Conservation (phyloP, 2,113 vertebrate genomes). For the Pygoscelis adeliae region DNA sequence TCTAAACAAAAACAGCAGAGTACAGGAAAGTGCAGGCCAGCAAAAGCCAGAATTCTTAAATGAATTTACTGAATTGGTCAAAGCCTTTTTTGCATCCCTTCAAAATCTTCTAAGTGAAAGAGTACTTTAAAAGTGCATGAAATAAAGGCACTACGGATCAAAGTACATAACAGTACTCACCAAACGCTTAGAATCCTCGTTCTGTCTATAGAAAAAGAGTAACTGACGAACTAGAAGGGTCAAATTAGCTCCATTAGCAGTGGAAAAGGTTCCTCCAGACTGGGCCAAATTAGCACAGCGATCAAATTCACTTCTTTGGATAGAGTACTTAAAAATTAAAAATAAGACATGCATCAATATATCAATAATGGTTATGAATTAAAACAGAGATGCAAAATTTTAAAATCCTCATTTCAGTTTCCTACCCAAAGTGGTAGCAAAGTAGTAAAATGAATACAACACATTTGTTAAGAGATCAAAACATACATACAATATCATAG, state of each 20-base stretch:
- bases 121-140: neutral
- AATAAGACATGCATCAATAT: neutral
- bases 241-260: slow-evolving; percentile 78
- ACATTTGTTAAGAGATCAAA: neutral
- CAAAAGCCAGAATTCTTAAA: neutral
- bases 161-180: slow-evolving; percentile 71
- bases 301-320: slow-evolving; percentile 91
- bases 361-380: neutral
- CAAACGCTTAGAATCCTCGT: slow-evolving; percentile 90
- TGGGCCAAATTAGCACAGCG: slow-evolving; percentile 78
- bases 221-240: slow-evolving; percentile 89
- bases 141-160: neutral
- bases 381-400: neutral
- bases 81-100: neutral
- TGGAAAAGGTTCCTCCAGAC: slow-evolving; percentile 71
- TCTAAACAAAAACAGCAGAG: neutral
- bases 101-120: neutral
- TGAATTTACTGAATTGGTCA: neutral
- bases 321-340: slow-evolving; percentile 79
- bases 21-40: neutral
- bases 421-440: neutral
- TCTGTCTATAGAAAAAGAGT: slow-evolving; percentile 95
- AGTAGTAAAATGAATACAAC: neutral
- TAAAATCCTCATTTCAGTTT: neutral
- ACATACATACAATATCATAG: neutral